Conservation (phyloP, 1,140 invertebrate species). For the Lucilia sericata region DNA sequence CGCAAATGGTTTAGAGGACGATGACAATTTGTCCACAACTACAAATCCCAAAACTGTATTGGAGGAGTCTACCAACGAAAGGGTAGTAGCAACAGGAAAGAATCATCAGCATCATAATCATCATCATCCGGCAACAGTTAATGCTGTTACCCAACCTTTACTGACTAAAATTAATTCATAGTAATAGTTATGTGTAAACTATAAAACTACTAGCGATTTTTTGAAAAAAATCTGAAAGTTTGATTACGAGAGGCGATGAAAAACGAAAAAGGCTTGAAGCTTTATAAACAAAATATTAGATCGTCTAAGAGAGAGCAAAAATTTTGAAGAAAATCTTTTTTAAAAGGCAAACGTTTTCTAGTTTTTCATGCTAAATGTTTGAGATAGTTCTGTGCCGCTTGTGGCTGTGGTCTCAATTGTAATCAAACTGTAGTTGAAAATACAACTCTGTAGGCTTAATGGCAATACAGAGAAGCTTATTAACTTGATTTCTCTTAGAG, state of each 20-base stretch:
- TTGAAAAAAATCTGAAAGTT: neutral
- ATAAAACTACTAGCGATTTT: neutral
- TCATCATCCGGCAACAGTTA: conserved; percentile 42
- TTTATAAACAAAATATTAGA: too few relatives aligned
- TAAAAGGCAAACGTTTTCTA: too few relatives aligned
- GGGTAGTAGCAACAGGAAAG: conserved; percentile 47
- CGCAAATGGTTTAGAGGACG: neutral
- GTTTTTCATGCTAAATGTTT: too few relatives aligned
- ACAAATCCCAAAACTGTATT: neutral
- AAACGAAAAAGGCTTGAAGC: too few relatives aligned
- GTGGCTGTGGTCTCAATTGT: too few relatives aligned
- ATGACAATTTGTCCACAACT: neutral
- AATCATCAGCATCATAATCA: conserved; percentile 46
- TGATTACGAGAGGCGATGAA: too few relatives aligned
- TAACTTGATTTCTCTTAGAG: neutral
- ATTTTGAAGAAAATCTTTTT: too few relatives aligned
- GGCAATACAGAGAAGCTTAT: too few relatives aligned
- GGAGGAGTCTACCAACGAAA: neutral
- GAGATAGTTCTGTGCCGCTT: too few relatives aligned
- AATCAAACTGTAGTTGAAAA: neutral
- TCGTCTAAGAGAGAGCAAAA: too few relatives aligned
- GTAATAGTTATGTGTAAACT: neutral
- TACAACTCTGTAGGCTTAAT: neutral
- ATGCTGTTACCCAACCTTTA: conserved; percentile 60
- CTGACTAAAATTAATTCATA: conserved; percentile 64